Conservation (phyloP, 37 sponge, comb jelly and placozoan species). For the Hexactinellida sp. region DNA sequence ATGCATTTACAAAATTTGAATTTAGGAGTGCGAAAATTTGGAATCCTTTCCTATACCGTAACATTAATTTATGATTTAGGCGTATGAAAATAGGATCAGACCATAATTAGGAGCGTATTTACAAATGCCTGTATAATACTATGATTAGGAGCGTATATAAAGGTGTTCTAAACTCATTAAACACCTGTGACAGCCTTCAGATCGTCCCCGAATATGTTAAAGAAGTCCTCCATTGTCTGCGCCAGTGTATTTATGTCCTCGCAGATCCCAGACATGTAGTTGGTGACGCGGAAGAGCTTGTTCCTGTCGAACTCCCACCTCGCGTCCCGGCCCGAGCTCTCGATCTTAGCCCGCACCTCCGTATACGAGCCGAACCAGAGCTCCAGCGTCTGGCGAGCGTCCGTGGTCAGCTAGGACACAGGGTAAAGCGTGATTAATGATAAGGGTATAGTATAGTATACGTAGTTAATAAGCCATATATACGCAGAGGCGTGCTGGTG, state of each 20-base stretch:
- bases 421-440: too few species aligned
- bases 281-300: slow-evolving; percentile 80
- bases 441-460: too few species aligned
- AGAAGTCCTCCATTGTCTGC: slow-evolving; percentile 93
- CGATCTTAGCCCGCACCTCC: slow-evolving; percentile 94
- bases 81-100: too few species aligned
- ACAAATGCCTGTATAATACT: too few species aligned
- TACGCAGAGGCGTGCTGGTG: too few species aligned
- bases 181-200: slow-evolving; percentile 96
- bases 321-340: slow-evolving; percentile 90
- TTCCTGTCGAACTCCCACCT: slow-evolving; percentile 98
- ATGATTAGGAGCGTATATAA: too few species aligned
- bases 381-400: slow-evolving; percentile 54
- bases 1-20: too few species aligned
- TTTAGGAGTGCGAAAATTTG: too few species aligned
- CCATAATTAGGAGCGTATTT: too few species aligned
- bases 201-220: slow-evolving; percentile 97
- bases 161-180: neutral
- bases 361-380: slow-evolving; percentile 85
- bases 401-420: slow-evolving; percentile 56
- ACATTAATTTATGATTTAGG: too few species aligned
- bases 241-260: slow-evolving; percentile 71
- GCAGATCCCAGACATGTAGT: slow-evolving; percentile 83
- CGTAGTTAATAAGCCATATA: too few species aligned
- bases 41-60: too few species aligned